phyloP scores from a whole-genome alignment of 2,888 invertebrate species.

The Macroteleia sp. region DNA sequence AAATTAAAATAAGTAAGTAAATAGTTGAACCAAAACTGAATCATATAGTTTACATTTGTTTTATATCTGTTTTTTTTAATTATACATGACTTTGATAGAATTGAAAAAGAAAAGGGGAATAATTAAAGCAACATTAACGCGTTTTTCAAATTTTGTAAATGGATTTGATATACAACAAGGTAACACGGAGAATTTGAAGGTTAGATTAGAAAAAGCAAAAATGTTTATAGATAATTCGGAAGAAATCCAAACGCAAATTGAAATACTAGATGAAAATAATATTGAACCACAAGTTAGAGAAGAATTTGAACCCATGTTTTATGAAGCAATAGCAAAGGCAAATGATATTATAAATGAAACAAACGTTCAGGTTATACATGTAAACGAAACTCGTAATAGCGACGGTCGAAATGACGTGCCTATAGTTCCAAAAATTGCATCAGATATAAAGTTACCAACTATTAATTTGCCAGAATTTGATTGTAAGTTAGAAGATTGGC shows the following conservation, averaged over 20 bases:
- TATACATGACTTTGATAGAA: not conserved
- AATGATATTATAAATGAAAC: slow-evolving; percentile 14
- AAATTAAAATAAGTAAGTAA: too few species aligned
- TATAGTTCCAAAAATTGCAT: not conserved
- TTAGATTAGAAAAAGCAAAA: slow-evolving; percentile 12
- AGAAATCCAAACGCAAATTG: slow-evolving; percentile 9
- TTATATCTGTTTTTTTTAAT: not conserved
- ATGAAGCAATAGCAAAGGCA: slow-evolving; percentile 11
- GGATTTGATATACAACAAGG: not conserved
- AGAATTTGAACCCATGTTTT: slow-evolving; percentile 5
- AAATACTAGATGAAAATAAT: not conserved
- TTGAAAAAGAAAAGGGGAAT: slow-evolving; percentile 13
- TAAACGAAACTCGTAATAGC: not conserved
- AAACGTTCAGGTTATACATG: not conserved
- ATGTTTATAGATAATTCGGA: slow-evolving; percentile 5
- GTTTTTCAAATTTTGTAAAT: slow-evolving; percentile 25
- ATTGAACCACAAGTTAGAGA: slow-evolving; percentile 4
- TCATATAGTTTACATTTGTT: too few species aligned
- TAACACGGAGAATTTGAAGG: slow-evolving; percentile 5
- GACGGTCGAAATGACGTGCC: not conserved
- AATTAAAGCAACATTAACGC: not conserved
- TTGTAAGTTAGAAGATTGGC: slow-evolving; percentile 26
- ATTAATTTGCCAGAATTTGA: slow-evolving; percentile 16
- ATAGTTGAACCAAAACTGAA: too few species aligned
- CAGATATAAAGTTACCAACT: slow-evolving; percentile 23